A percentile compares a stretch with the other conserved stretches of the same genome.
phyloP scores from a whole-genome alignment of 2,888 invertebrate genomes.

The Linnaemya vulpina region DNA sequence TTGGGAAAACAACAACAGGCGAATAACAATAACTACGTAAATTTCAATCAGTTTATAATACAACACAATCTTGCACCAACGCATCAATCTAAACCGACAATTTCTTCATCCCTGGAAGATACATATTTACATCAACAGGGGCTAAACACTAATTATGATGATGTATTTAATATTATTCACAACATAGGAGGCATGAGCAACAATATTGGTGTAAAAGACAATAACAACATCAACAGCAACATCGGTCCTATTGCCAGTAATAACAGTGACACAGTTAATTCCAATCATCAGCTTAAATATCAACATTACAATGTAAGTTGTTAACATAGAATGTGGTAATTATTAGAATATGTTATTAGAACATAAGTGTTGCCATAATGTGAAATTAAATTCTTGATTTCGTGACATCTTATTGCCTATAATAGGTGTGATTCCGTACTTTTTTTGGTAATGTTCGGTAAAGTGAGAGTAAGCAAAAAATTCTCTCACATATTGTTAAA shows the following conservation, averaged over 20 bases:
- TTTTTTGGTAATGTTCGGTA: too few species aligned
- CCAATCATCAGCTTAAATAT: slow-evolving; percentile 42
- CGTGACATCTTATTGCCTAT: too few species aligned
- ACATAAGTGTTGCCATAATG: too few species aligned
- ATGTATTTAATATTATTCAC: slow-evolving; percentile 44
- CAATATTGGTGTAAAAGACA: slow-evolving; percentile 17
- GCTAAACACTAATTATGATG: slow-evolving; percentile 38
- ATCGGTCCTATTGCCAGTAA: slow-evolving; percentile 1
- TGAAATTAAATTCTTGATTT: too few species aligned
- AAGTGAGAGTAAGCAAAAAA: too few species aligned
- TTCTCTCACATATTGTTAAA: too few species aligned
- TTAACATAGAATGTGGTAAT: not conserved
- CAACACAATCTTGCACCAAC: slow-evolving; percentile 80
- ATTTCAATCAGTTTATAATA: slow-evolving; percentile 82
- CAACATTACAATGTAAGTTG: slow-evolving; percentile 62
- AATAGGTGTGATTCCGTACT: too few species aligned
- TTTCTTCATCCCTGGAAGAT: slow-evolving; percentile 21
- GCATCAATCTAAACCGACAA: slow-evolving; percentile 14
- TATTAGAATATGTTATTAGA: not conserved
- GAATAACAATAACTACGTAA: slow-evolving; percentile 81
- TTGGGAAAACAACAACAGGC: slow-evolving; percentile 21
- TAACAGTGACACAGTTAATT: slow-evolving; percentile 38
- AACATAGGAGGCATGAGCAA: slow-evolving; percentile 22
- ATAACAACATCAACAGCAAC: slow-evolving; percentile 11
- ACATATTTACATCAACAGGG: slow-evolving; percentile 25